Evolutionary conservation across 2,888 invertebrate species (phyloP), one percentile per base, ranked within the genome.

Genomic region (Sesia apiformis): DNA sequence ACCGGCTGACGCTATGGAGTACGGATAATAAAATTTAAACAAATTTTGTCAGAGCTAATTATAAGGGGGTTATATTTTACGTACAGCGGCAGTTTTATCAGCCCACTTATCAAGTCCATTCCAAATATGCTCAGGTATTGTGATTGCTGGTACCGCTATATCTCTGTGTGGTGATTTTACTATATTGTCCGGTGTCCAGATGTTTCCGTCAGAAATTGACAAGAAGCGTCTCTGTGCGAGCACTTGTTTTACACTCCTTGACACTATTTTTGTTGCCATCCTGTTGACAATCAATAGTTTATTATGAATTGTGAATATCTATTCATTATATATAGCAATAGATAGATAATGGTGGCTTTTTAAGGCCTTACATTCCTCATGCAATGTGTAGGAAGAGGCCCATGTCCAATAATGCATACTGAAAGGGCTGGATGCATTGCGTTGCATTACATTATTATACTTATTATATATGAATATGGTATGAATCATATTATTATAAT

Each of bases 81-180:
- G 85, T 82, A 94, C 94, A 75, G 92, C 56, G 38, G 94, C 94
- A 1, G 90, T 90, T 69, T 90, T 90, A 56, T 93, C 90, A 23
- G 91, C 83, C 93, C 93, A 94, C 67, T 85, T 90, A 38, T 91
- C 90, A 52, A 93, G 65, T 61, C 92, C 84, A 56, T 78, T 74
- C 92, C 93, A 94, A 38, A 94, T 74, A 60, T 90, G 91, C 62
- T 93, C 91, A 54, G 91, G 78, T n/a, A 94, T 57, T 0, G 90
- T 84, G 4, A 83, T 64, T 57, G 91, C 88, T 0, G 91, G 91
- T 58, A 91, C 72, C 0, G 78, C 74, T 1, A 92, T 64, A 49
- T 90, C 79, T 40, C 78, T 81, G 57, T 81, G 90, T 3, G 90
- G 90, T 5, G 87, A 95, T 59, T 67, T 75, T 0, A 84, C 76